Evolutionary conservation across 1,140 invertebrate species (phyloP), one percentile per base, ranked within the genome.

Genomic region (Himalopsyche phryganea): DNA sequence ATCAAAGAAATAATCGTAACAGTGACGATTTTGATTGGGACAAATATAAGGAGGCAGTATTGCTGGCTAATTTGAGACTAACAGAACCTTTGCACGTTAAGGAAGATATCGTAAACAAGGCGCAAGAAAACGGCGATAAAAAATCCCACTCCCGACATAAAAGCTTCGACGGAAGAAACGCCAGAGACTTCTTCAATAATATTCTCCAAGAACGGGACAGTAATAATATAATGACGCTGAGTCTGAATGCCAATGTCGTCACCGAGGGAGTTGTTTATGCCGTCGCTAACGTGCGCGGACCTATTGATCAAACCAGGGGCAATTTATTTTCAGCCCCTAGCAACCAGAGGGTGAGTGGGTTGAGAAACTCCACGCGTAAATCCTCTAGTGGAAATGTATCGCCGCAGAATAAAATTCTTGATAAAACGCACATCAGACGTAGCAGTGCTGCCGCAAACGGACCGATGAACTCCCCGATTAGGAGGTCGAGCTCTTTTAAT

Each of bases 401-500:
- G 4, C 42, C 23, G 23, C 23, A 28, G 23, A 9, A 9, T 5
- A 28, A 35, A 15, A 41, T 40, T 19, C 11, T 5, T 40, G 41
- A 32, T 18, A 41, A 50, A 17, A 1, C 36, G 5, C 18, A 51
- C 15, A 51, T 33, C 9, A 46, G 36, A 40, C 47, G 62, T 65
- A 63, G 55, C 66, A 28, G 50, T 47, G 23, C 53, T 51, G 36
- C 35, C 35, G 7, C 67, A 61, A 13, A 33, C 4, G 28, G 41
- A 62, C n/a, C 10, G 11, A 15, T 45, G 51, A 68, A 69, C 0
- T 64, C 68, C 4, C 71, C 75, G 0, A 78, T 78, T 17, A 72
- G 69, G 59, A 66, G 76, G n/a, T 77, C 74, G 6, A 77, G 74
- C 55, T 77, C 75, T 1, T 78, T 77, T 40, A 77, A 69, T 49